phyloP scores from a whole-genome alignment of 2,797 vertebrate species.

The Ispidina lecontei region DNA sequence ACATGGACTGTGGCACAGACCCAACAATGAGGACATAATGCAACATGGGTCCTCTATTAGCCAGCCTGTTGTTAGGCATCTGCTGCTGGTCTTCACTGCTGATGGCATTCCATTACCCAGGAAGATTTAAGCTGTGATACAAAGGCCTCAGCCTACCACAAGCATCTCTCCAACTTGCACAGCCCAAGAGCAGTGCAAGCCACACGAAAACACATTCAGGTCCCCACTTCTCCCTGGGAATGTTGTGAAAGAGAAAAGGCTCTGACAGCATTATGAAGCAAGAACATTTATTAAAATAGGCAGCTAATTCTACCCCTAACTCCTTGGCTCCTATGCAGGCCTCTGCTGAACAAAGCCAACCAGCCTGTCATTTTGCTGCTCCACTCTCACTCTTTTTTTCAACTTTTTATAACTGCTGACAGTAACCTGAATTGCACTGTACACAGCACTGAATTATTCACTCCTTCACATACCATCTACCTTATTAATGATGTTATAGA shows the following conservation, averaged over 20 bases:
- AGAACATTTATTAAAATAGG: not conserved
- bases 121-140: not conserved
- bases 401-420: not conserved
- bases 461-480: not conserved
- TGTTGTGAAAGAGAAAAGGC: not conserved
- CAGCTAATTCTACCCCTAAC: not conserved
- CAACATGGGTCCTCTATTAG: not conserved
- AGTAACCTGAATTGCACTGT: not conserved
- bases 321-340: not conserved
- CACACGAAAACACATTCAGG: not conserved
- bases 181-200: not conserved
- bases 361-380: not conserved
- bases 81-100: not conserved
- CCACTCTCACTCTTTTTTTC: not conserved
- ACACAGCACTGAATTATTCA: not conserved
- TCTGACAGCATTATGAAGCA: not conserved
- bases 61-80: not conserved
- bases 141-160: not conserved
- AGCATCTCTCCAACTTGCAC: fast-evolving
- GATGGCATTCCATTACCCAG: not conserved
- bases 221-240: not conserved
- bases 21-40: not conserved
- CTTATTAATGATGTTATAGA: not conserved
- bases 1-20: not conserved
- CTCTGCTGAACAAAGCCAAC: not conserved